Conservation (phyloP, 2,113 vertebrate genomes). For the Lota lota region DNA sequence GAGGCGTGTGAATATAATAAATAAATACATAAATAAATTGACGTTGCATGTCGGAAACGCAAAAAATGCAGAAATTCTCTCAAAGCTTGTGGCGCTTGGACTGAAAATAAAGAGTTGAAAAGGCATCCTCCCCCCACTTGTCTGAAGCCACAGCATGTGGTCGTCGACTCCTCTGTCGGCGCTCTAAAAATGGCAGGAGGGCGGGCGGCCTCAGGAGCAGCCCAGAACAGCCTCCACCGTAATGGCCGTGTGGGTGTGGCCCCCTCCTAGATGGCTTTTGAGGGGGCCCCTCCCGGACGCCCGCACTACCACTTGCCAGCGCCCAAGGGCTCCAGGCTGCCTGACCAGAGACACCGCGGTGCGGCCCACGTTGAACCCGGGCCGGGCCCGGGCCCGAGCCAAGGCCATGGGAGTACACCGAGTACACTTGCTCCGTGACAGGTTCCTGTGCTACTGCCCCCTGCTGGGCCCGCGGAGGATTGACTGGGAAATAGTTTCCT, state of each 20-base stretch:
- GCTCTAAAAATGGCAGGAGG: conserved; percentile 79
- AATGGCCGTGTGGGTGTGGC: conserved; percentile 80
- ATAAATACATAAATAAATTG: conserved; percentile 34
- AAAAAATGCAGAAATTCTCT: conserved; percentile 52
- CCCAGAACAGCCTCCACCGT: conserved; percentile 73
- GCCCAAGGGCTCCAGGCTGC: conserved; percentile 84
- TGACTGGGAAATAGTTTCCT: background rate
- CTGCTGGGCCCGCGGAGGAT: conserved; percentile 59
- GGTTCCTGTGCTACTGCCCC: conserved; percentile 64
- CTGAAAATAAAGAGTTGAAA: conserved; percentile 73
- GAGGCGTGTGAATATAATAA: too few species aligned
- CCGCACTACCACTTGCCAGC: conserved; percentile 78
- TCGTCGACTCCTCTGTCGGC: conserved; percentile 73
- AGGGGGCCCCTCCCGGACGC: conserved; percentile 81
- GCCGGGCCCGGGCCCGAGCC: conserved; percentile 54
- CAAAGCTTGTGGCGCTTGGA: conserved; percentile 52
- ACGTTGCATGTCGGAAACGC: conserved; percentile 35
- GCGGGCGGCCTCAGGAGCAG: conserved; percentile 72
- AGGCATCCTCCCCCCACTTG: conserved; percentile 67
- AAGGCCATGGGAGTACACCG: conserved; percentile 27
- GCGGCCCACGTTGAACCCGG: conserved; percentile 75
- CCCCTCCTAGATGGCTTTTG: conserved; percentile 78
- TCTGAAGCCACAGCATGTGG: conserved; percentile 76
- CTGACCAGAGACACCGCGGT: conserved; percentile 82
- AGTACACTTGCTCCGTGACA: conserved; percentile 28